Percentiles rank a stretch among this genome's conserved stretches.
These are phyloP conservation scores for Heliconius hewitsoni DNA, from an alignment of 1,140 invertebrate species.

Conservation along the genomic window DNA sequence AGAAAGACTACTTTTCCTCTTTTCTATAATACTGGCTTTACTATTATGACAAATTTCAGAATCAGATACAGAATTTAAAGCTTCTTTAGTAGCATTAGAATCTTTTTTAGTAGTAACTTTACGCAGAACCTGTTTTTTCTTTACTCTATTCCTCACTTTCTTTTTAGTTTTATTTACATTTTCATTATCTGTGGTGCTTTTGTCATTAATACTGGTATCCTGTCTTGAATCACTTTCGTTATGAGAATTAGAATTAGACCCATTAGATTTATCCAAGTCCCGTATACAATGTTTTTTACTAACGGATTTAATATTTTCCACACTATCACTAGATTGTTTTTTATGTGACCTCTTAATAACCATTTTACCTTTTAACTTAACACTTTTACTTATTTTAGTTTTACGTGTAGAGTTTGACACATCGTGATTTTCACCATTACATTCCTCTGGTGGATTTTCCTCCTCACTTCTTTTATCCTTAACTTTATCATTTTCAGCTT, in stretches of 20 bases:
- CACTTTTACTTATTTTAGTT: constrained; percentile 60
- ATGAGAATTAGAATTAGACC: constrained; percentile 76
- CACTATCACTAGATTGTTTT: constrained; percentile 66
- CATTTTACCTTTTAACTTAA: constrained; percentile 62
- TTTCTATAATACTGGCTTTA: constrained; percentile 75
- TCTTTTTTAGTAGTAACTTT: constrained; percentile 57
- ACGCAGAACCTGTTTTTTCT: constrained; percentile 56
- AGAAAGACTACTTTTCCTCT: constrained; percentile 74
- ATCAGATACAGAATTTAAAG: constrained; percentile 56
- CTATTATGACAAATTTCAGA: constrained; percentile 62
- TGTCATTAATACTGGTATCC: constrained; percentile 67
- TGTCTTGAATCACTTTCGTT: constrained; percentile 68
- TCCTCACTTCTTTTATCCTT: constrained; percentile 56
- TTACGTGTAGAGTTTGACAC: constrained; percentile 58
- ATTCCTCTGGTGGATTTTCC: constrained; percentile 68
- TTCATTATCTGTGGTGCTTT: constrained; percentile 60
- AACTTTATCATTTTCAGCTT: constrained; percentile 51
- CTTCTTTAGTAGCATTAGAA: constrained; percentile 44
- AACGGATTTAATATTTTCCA: constrained; percentile 62
- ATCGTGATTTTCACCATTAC: constrained; percentile 72
- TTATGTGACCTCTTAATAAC: constrained; percentile 66
- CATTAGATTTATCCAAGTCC: constrained; percentile 61
- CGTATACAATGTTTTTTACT: constrained; percentile 72
- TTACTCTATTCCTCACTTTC: constrained; percentile 64
- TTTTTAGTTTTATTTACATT: constrained; percentile 62